phyloP scores from a whole-genome alignment of 1,140 invertebrate species.

The Nephila pilipes region DNA sequence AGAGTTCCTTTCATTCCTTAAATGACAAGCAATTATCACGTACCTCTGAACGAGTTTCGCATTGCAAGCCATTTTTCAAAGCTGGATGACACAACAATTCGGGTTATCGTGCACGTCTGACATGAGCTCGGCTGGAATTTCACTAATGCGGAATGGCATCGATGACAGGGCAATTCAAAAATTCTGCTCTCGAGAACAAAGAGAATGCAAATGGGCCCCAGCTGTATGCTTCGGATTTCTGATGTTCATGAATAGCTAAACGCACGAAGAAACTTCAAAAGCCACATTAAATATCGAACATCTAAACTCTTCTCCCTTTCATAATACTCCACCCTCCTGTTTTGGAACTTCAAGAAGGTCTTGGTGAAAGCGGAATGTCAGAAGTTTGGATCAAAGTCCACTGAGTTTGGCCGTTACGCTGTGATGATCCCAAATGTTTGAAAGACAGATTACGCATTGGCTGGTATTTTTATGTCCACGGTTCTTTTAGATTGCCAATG shows the following conservation, averaged over 20 bases:
- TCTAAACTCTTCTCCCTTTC: not conserved
- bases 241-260: conserved; percentile 32
- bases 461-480: not conserved
- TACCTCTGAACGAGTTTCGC: not conserved
- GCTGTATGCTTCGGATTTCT: not conserved
- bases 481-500: not conserved
- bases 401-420: not conserved
- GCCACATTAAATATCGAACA: conserved; percentile 36
- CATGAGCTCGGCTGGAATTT: not conserved
- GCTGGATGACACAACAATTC: conserved; percentile 11
- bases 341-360: not conserved
- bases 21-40: conserved; percentile 36
- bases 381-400: not conserved
- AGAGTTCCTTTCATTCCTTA: not conserved
- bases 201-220: conserved; percentile 18
- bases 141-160: not conserved
- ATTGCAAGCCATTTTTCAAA: conserved; percentile 19
- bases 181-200: not conserved
- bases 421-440: not conserved
- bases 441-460: not conserved
- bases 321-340: not conserved
- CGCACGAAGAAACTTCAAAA: conserved; percentile 47
- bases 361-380: not conserved
- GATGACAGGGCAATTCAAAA: conserved; percentile 38
- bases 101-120: not conserved